A percentile compares a stretch with the other conserved stretches of the same genome.
These are phyloP conservation scores for Pseudococcus longispinus DNA, from an alignment of 2,888 invertebrate genomes.

Conservation along the genomic window DNA sequence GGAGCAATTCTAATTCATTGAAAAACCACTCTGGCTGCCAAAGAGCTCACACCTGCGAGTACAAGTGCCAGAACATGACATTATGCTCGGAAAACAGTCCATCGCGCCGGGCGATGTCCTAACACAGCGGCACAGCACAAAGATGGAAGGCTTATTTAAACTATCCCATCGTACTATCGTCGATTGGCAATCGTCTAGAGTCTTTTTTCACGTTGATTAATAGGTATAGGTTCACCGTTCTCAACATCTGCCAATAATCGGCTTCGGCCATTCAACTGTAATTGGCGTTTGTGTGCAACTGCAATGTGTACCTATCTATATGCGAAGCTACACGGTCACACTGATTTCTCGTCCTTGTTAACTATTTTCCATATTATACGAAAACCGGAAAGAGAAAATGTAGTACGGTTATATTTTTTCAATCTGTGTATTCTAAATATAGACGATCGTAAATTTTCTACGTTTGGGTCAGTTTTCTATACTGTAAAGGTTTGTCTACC, in stretches of 20 bases:
- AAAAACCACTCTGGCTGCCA: neutral
- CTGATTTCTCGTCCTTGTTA: constrained; percentile 12
- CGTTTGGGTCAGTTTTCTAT: neutral
- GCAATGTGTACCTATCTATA: neutral
- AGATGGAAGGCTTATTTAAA: constrained; percentile 1
- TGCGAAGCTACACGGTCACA: neutral
- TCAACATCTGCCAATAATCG: constrained; percentile 18
- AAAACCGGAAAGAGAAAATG: constrained; percentile 5
- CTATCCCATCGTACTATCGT: constrained; percentile 3
- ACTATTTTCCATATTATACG: neutral
- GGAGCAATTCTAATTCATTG: neutral
- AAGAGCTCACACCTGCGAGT: neutral
- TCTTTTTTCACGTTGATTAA: neutral
- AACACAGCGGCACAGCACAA: neutral
- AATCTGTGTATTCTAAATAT: neutral
- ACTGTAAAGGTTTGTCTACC: neutral
- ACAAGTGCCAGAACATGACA: neutral
- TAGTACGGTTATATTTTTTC: neutral
- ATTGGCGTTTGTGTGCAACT: neutral
- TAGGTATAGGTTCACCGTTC: constrained; percentile 6
- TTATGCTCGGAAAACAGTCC: neutral
- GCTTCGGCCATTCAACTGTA: constrained; percentile 4
- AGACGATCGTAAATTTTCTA: neutral
- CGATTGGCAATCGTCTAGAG: constrained; percentile 4
- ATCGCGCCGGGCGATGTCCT: neutral